Base-by-base conservation (phyloP, 2,113 vertebrate genomes). In the Ahaetulla prasina region DNA sequence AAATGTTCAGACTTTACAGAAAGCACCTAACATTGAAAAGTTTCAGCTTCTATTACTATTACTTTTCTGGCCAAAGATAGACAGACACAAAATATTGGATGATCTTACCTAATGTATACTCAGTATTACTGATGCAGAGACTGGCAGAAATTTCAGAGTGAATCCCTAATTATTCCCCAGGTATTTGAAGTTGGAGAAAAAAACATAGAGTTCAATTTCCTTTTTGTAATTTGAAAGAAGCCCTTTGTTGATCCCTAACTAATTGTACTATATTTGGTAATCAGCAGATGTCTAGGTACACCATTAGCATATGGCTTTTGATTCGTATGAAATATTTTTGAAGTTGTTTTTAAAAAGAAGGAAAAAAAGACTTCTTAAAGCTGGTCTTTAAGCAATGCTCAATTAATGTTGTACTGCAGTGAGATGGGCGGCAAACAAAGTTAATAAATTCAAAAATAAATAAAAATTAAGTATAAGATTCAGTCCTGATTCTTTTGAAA, bases 161-260 rank as follows among this genome's bases (percentile, higher is more conserved):
- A 94, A 74, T 95, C 94, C 91, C 88, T 96, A 95, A 95, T 95
- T 96, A 96, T 94, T 96, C 95, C 94, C 96, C 93, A 96, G 95
- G 94, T 95, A 93, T 94, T 85, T 96, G 93, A 96, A 96, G 93
- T 92, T 95, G 94, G 88, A 93, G 2, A 3, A 30, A 50, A 27
- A n/a, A 92, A 94, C 95, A 35, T 0, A 53, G 91, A 54, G 96
- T 96, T 94, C 94, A 91, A 74, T 94, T 93, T 94, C 92, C 95
- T 96, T 96, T 80, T 95, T 95, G 85, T 91, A 93, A 94, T 93
- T 91, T 94, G 93, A 60, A 95, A 94, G 85, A 95, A 94, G 91
- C 80, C 95, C 94, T 96, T 95, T 96, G 96, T 95, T 96, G 95
- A 96, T 96, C 95, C 96, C 95, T 95, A 95, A 89, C 94, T 93